Evolutionary conservation across 2,113 vertebrate species (phyloP), one percentile per base, ranked within the genome.

Genomic region (Syrmaticus mikado): DNA sequence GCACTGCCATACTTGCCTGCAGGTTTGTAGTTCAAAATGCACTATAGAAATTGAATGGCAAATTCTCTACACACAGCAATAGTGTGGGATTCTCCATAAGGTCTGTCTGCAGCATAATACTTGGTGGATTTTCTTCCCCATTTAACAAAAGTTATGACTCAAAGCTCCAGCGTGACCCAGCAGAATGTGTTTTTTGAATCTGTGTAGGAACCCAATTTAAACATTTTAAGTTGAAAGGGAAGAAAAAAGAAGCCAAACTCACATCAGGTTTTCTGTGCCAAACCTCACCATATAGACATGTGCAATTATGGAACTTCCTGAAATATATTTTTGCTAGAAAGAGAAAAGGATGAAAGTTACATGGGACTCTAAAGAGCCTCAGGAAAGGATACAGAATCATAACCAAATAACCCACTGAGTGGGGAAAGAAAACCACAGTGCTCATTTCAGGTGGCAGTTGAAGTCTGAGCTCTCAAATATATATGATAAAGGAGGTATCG

Each of bases 241-340:
- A 84, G 76, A 64, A 80, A 83, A 95, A 85, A 87, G 18, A 70
- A 93, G 65, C 82, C 76, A 86, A 90, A 34, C 32, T 90, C 80
- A 72, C 61, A 72, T 75, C 36, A 55, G 17, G 25, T 4, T 83
- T 83, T 67, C 28, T 52, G 61, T 94, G 96, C 95, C 95, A 96
- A 96, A 95, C 95, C 93, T 96, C 93, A 90, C 84, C 90, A 93
- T 96, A 96, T 96, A 94, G 90, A 93, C 24, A 88, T 81, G 68
- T 92, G 86, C 91, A 96, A 95, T 94, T 96, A 93, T 38, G 77
- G 89, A 96, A 89, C 90, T 95, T 94, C 92, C 95, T 95, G 84
- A 95, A 86, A 92, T 94, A 85, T 93, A 95, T 91, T 97, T 98
- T 98, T 97, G 87, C 94, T 97, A 94, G 96, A 90, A 96, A 95